These are phyloP conservation scores for Melipona quadrifasciata DNA, from an alignment of 1,140 invertebrate species.

Conservation along the genomic window DNA sequence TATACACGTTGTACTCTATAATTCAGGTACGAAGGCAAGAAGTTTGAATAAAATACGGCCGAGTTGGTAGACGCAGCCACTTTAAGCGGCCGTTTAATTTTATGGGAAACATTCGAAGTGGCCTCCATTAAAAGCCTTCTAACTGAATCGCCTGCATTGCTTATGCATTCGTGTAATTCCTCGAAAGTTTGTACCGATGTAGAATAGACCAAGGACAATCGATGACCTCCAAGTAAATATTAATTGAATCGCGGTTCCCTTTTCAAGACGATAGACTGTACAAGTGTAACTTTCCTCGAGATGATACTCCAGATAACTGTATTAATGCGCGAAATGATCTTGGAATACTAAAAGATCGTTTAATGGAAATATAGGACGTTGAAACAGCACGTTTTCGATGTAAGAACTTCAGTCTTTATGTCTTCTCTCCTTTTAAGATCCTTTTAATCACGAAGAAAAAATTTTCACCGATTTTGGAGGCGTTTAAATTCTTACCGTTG, in stretches of 20 bases:
- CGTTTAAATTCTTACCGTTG: too few relatives aligned
- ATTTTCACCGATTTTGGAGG: too few relatives aligned
- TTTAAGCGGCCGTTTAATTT: neutral
- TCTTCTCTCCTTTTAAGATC: too few relatives aligned
- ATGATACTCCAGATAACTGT: neutral
- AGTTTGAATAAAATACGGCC: neutral
- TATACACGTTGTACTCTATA: neutral
- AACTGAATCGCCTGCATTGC: neutral
- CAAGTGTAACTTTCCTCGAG: neutral
- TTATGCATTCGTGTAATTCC: neutral
- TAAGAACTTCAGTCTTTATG: too few relatives aligned
- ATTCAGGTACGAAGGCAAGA: neutral
- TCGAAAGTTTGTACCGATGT: neutral
- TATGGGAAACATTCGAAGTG: neutral
- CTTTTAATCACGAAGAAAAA: too few relatives aligned
- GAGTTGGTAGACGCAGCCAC: too few relatives aligned
- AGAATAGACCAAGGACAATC: constrained; percentile 10
- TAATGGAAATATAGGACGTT: too few relatives aligned
- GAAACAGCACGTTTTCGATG: too few relatives aligned
- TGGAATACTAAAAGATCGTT: neutral
- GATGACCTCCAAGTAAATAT: neutral
- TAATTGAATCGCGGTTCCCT: neutral
- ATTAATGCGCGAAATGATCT: neutral
- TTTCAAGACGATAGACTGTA: neutral
- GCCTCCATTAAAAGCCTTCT: neutral